Evolutionary conservation across 1,140 invertebrate species (phyloP).

Genomic region (Elymnias hypermnestra): DNA sequence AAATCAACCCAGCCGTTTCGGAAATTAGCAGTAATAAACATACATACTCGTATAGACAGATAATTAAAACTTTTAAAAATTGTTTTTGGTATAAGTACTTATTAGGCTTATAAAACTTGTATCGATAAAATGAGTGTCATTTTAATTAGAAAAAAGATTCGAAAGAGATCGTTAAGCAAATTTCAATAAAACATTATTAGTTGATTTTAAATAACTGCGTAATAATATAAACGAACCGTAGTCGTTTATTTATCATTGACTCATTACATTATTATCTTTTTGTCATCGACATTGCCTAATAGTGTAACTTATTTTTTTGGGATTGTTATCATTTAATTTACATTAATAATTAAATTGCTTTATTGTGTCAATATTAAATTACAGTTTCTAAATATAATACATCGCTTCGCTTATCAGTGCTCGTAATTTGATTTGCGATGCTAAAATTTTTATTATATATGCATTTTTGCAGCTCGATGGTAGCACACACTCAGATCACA

Average conservation of each 20-base stretch:
- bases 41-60: too few species aligned
- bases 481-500: slow-evolving; percentile 72
- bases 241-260: not conserved
- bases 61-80: too few species aligned
- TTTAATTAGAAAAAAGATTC: too few species aligned
- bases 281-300: not conserved
- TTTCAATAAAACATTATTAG: too few species aligned
- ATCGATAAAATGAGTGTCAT: too few species aligned
- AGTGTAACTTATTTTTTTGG: not conserved
- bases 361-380: slow-evolving; percentile 23
- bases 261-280: not conserved
- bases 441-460: slow-evolving; percentile 57
- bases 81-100: too few species aligned
- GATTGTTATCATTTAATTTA: not conserved
- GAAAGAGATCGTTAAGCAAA: too few species aligned
- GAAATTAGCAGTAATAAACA: too few species aligned
- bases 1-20: too few species aligned
- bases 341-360: not conserved
- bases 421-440: slow-evolving; percentile 10
- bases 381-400: not conserved
- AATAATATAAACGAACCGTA: too few species aligned
- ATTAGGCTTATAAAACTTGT: too few species aligned
- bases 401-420: not conserved
- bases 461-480: slow-evolving; percentile 76
- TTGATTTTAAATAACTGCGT: too few species aligned